phyloP scores from a whole-genome alignment of 2,888 invertebrate genomes.

The Drosophila nr. perissopoda region DNA sequence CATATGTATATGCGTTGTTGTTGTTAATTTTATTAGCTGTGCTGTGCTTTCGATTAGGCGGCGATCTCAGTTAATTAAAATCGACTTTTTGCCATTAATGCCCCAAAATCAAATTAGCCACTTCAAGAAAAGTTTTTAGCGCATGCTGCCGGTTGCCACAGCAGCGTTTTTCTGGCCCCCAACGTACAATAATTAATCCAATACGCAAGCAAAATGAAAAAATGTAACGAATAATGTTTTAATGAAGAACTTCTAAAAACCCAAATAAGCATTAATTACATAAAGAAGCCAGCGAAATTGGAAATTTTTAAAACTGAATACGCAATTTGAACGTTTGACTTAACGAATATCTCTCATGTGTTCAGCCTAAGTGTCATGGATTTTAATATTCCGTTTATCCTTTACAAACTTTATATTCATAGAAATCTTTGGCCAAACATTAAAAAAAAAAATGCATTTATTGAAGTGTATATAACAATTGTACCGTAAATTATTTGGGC shows the following conservation, averaged over 20 bases:
- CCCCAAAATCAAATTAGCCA: constrained; percentile 74
- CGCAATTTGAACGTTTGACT: no score
- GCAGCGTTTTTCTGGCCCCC: constrained; percentile 22
- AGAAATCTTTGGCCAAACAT: not conserved
- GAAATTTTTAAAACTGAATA: not conserved
- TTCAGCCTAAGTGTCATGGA: not conserved
- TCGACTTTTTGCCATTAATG: constrained; percentile 80
- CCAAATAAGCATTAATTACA: constrained; percentile 4
- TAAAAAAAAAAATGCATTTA: not conserved
- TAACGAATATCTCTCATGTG: not conserved
- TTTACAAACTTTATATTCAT: not conserved
- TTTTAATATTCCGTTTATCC: not conserved
- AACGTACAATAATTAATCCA: constrained; percentile 23
- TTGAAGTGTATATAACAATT: not conserved
- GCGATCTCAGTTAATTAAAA: constrained; percentile 74
- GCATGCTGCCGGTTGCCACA: constrained; percentile 47
- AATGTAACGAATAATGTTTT: not conserved
- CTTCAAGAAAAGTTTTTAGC: constrained; percentile 52
- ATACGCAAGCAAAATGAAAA: constrained; percentile 1
- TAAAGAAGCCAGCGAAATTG: not conserved
- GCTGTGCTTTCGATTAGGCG: constrained; percentile 55
- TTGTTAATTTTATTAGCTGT: constrained; percentile 75
- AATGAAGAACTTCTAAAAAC: not conserved
- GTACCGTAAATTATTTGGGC: not conserved
- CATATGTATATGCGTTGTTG: constrained; percentile 39